Conservation (phyloP, 2,113 vertebrate genomes). For the Drymodes brunneopygia region DNA sequence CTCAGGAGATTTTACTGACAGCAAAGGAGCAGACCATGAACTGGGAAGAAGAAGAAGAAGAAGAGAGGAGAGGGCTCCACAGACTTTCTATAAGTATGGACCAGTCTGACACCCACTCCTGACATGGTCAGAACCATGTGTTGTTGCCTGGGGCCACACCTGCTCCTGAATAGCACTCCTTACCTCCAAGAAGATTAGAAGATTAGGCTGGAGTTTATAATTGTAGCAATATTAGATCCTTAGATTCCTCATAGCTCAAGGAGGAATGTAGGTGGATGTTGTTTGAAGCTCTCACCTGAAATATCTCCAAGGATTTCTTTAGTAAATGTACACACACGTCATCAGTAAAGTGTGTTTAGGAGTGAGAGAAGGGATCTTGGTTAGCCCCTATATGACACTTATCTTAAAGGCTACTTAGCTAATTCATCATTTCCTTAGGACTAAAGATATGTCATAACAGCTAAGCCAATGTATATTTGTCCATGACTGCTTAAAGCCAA, state of each 20-base stretch:
- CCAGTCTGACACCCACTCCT: background rate
- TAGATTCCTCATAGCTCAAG: background rate
- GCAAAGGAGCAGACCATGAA: background rate
- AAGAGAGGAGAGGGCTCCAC: background rate
- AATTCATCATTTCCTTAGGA: conserved; percentile 52
- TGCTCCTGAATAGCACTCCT: background rate
- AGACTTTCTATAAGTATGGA: background rate
- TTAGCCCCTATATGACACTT: conserved; percentile 17
- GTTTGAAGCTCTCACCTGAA: conserved; percentile 8
- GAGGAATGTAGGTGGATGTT: background rate
- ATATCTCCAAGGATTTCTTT: background rate
- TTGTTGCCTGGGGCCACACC: background rate
- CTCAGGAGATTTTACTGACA: background rate
- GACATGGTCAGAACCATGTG: background rate
- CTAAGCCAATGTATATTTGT: conserved; percentile 38
- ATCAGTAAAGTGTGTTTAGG: background rate
- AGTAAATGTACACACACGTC: background rate
- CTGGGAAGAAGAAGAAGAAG: background rate
- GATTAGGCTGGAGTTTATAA: background rate
- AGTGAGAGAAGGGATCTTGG: background rate
- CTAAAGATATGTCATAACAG: conserved; percentile 10
- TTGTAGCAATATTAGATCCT: background rate
- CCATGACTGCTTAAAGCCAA: background rate
- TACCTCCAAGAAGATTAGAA: background rate
- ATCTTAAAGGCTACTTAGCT: conserved; percentile 8